Percentiles rank a stretch among this genome's conserved stretches.
Evolutionary conservation across 2,888 invertebrate genomes (phyloP).

Genomic region (Lepidocyrtinus sp.): DNA sequence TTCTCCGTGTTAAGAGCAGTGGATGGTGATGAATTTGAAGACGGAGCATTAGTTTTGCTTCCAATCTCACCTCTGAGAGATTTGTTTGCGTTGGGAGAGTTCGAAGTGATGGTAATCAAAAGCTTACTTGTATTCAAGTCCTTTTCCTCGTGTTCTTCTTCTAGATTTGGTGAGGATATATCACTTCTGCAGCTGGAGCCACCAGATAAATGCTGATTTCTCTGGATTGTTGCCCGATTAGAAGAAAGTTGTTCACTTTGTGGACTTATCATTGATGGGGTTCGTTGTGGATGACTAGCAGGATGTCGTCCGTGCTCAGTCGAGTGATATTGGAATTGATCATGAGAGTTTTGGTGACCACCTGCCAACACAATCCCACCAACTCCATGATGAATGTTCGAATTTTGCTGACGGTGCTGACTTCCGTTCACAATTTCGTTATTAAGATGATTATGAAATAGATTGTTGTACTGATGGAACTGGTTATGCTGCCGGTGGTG

Average conservation of each 20-base stretch:
- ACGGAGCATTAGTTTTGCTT: background rate
- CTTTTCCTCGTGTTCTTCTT: background rate
- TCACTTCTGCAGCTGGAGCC: background rate
- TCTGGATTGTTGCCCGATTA: constrained; percentile 20
- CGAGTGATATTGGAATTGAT: background rate
- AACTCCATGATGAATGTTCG: constrained; percentile 27
- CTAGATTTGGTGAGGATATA: background rate
- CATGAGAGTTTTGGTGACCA: constrained; percentile 33
- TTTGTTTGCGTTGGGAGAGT: background rate
- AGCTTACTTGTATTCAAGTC: background rate
- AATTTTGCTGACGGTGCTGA: background rate
- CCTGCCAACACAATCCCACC: background rate
- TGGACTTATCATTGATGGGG: constrained; percentile 28
- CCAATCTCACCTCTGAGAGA: background rate
- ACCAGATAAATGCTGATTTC: constrained; percentile 8
- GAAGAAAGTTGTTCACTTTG: no score
- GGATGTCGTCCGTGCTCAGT: constrained; percentile 1
- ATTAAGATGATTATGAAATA: constrained; percentile 22
- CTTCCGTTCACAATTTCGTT: background rate
- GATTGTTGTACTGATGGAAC: constrained; percentile 29
- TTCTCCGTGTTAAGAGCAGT: background rate
- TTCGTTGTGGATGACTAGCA: constrained; percentile 39
- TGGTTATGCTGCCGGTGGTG: constrained; percentile 11
- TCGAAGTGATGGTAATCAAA: background rate
- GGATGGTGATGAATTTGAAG: background rate